Percentiles rank a stretch among this genome's conserved stretches.
Evolutionary conservation across 2,113 vertebrate species (phyloP).

Genomic region (Odobenus rosmarus): DNA sequence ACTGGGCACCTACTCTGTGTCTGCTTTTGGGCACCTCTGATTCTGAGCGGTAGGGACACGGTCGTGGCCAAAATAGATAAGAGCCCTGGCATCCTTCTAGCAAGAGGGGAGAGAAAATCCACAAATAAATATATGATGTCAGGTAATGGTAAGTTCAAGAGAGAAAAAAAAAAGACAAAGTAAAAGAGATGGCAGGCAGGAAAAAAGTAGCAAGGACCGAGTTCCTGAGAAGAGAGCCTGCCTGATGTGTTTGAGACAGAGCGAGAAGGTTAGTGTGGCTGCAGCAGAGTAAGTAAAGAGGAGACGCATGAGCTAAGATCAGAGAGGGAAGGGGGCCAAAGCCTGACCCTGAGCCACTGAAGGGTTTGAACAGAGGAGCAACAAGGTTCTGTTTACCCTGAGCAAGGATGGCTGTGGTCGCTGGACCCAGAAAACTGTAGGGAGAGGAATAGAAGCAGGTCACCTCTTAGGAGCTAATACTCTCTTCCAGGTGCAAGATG

Average conservation of each 20-base stretch:
- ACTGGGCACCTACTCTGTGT: background rate
- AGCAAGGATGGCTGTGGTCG: background rate
- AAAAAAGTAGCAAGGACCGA: background rate
- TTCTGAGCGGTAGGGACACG: background rate
- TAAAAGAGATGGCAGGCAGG: background rate
- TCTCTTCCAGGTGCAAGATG: background rate
- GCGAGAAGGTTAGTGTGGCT: background rate
- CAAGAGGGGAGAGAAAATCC: background rate
- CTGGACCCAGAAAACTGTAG: background rate
- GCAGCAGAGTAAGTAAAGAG: background rate
- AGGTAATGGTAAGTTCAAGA: background rate
- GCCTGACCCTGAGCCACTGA: fast-evolving
- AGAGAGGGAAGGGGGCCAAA: background rate
- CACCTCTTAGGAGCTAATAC: background rate
- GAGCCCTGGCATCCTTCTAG: background rate
- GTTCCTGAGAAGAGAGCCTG: background rate
- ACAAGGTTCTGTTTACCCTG: fast-evolving
- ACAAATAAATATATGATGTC: background rate
- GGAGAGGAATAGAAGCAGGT: background rate
- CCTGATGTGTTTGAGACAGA: background rate
- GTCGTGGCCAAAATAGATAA: background rate
- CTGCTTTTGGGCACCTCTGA: background rate
- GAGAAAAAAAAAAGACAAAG: background rate
- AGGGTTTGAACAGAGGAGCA: background rate
- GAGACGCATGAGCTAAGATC: background rate